Evolutionary conservation across 2,888 invertebrate species (phyloP), one percentile per base, ranked within the genome.

Genomic region (Drosophila yooni): DNA sequence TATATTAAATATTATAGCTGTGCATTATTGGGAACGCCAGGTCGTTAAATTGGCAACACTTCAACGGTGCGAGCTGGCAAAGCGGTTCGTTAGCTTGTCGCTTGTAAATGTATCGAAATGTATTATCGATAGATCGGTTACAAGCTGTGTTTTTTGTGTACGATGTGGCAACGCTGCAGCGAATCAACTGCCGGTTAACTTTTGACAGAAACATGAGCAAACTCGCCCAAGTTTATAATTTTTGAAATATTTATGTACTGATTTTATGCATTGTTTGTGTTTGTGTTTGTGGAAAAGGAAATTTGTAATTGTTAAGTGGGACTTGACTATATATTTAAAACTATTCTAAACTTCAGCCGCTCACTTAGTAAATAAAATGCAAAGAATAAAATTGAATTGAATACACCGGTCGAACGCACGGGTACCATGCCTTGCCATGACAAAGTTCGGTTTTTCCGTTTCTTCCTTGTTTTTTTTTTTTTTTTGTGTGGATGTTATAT

Each of bases 361-460:
- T 72, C 79, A 59, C 85, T 83, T 83, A 88, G 69, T 84, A 88
- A 84, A 81, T 83, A 78, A 84, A 84, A 84, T 84, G 84, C 84
- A 88, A 86, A 88, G 78, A 83, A 83, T 78, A 77, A 81, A 83
- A 70, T 83, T 76, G 31, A 70, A 71, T 69, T 74, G 59, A 80
- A 72, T 74, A 67, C 68, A 62, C 66, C 69, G 61, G 72, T 50
- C 60, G 48, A 61, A 59, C 36, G 67, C 46, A 36, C 46, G 31
- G 25, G 50, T 59, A 54, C 76, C 60, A 75, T 57, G 51, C 53
- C 68, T 46, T 46, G 46, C 46, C 25, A 15, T 71, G 76, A 52
- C 68, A 76, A 71, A 65, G 56, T 62, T 72, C 34, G 60, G 58
- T 80, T 67, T 48, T 48, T 25, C 25, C 60, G 40, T 57, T 53